Base-by-base conservation (phyloP, 2,888 invertebrate species). In the Acanthoscelides obtectus region DNA sequence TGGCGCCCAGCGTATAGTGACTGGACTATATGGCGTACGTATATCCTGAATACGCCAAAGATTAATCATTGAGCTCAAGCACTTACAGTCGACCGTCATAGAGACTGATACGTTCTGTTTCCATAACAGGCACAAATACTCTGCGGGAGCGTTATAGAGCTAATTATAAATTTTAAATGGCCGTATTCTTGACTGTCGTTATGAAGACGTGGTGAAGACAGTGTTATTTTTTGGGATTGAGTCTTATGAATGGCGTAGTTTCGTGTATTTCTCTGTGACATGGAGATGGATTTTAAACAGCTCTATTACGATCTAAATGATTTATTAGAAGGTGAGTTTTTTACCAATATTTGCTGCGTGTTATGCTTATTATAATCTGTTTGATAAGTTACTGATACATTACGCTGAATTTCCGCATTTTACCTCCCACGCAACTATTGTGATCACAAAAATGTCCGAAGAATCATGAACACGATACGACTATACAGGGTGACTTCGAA, bases 321-420 rank as follows among this genome's bases (percentile, higher is more conserved):
- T 25, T 72, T 76, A 64, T 63, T 76, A 65, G 67, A 74, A 72
- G 76, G 76, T 76, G 73, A 73, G 66, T 69, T 69, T 69, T 66
- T 4, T 12, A 45, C 12, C 17, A 45, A 12, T 45, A 45, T 45
- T 1, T 12, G 17, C 17, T 45, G 45, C 45, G 17, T 45, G 17
- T 21, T 22, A 25, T 22, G 20, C 69, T 67, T 66, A n/a, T 21
- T 71, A 68, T 27, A 72, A 68, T 68, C 22, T 68, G 68, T 45
- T 63, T 67, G 72, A 72, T 22, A 22, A 68, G 63, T 74, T 20
- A 74, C 69, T 69, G 72, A 73, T 20, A 72, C 69, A 20, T 70
- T 22, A 20, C 20, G 67, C 22, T 22, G 22, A 25, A 68, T 22
- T 45, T 20, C 27, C 17, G 66, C 45, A 66, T n/a, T 27, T 70